Base-by-base conservation (phyloP, 2,888 invertebrate species). In the Cephonodes hylas region DNA sequence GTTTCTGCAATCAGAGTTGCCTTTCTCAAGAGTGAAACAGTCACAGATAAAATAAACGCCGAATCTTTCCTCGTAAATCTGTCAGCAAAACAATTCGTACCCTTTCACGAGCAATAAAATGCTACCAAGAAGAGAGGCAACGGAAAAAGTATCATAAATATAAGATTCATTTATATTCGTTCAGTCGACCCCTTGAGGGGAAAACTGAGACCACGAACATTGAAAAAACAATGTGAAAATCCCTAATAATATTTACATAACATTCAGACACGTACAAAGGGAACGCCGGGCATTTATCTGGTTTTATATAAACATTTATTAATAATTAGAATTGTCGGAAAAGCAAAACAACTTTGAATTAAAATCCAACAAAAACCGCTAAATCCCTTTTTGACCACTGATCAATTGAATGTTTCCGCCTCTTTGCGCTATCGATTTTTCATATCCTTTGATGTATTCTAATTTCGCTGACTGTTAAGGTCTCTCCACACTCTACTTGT, bases 91-190 rank as follows among this genome's bases (percentile, higher is more conserved):
- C 90, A 90, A 91, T 91, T 91, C 87, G 85, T 88, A 90, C 90
- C 91, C 90, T 90, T 91, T 91, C 91, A 89, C 88, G 89, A 91
- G 90, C 89, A 89, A 91, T 91, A 91, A 90, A 91, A 91, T 81
- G 88, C 85, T 89, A 83, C 86, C 86, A 86, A 88, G 85, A 88
- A 88, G 85, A 85, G 83, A 85, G 79, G 81, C 81, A 84, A 83
- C 81, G 83, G 86, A 89, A 89, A 88, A 90, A 91, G 90, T 86
- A 90, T 89, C 87, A 91, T 90, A 91, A 91, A 91, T 91, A 91
- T 89, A 89, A 91, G 88, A 91, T 90, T 91, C 91, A 91, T 91
- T 91, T 91, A 89, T 91, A 90, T 92, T 91, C 90, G 85, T 88
- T 88, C 84, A 85, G 80, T 75, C 83, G 83, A 84, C 86, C 88